phyloP scores from a whole-genome alignment of 2,113 vertebrate genomes.

The Steatornis caripensis region DNA sequence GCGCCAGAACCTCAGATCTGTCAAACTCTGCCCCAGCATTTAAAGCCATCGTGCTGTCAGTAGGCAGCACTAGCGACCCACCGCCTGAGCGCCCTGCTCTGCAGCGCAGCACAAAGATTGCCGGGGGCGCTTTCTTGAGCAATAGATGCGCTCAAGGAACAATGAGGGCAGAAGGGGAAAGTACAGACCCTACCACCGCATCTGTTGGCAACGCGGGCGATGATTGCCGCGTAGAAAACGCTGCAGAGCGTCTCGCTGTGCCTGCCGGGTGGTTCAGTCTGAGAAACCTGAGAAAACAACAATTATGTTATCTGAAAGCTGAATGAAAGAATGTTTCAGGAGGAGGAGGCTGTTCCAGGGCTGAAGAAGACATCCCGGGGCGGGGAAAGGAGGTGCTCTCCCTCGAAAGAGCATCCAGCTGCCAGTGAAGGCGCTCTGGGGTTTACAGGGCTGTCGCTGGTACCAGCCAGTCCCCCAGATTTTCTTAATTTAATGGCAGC shows the following conservation, averaged over 20 bases:
- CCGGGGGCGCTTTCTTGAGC: too few species aligned
- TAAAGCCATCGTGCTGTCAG: neutral
- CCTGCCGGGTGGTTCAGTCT: neutral
- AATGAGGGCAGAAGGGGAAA: neutral
- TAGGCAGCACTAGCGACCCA: neutral
- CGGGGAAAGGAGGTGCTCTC: too few species aligned
- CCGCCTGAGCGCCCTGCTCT: too few species aligned
- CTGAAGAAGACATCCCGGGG: neutral
- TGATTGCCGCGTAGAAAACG: fast-evolving
- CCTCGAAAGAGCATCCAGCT: neutral
- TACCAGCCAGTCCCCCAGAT: neutral
- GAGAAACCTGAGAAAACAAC: neutral
- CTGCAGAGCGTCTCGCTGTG: neutral
- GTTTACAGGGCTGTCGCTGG: neutral
- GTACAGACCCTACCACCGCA: fast-evolving
- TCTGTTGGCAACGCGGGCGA: fast-evolving
- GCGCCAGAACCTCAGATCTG: too few species aligned
- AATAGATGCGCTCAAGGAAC: neutral
- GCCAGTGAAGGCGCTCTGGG: neutral
- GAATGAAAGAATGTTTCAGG: neutral
- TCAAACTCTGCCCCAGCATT: neutral
- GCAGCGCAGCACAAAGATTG: neutral
- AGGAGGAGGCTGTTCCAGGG: neutral
- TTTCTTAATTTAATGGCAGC: too few species aligned
- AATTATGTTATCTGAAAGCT: neutral